Evolutionary conservation across 2,113 vertebrate species (phyloP).

Genomic region (Epinephelus fuscoguttatus): DNA sequence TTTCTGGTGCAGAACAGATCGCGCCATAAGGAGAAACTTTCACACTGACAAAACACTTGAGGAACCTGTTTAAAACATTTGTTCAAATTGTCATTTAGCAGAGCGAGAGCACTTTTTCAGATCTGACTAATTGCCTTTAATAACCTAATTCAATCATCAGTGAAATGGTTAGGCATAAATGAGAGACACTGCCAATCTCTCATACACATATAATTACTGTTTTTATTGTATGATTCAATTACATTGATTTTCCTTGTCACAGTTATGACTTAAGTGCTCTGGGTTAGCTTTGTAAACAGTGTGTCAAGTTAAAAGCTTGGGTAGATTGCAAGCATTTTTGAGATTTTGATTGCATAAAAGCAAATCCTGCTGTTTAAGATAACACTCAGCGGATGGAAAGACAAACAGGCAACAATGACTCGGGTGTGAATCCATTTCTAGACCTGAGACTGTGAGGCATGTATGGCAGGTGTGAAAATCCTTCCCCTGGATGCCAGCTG

Average conservation of each 20-base stretch:
- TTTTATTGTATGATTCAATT: slow-evolving; percentile 38
- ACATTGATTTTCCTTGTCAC: slow-evolving; percentile 2
- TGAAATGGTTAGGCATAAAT: slow-evolving; percentile 28
- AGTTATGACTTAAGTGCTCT: neutral
- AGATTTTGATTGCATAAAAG: neutral
- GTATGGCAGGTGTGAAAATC: slow-evolving; percentile 31
- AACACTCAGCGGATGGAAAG: neutral
- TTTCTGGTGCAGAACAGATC: neutral
- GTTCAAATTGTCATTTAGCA: slow-evolving; percentile 1
- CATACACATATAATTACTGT: slow-evolving; percentile 12
- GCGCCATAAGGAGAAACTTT: neutral
- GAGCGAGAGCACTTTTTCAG: neutral
- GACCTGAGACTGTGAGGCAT: neutral
- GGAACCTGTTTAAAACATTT: neutral
- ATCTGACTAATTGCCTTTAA: slow-evolving; percentile 44
- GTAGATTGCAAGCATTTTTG: neutral
- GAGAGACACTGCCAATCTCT: slow-evolving; percentile 11
- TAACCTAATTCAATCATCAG: slow-evolving; percentile 22
- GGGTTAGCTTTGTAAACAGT: neutral
- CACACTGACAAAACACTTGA: neutral
- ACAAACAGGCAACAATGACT: neutral
- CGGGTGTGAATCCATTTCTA: neutral
- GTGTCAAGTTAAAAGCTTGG: neutral
- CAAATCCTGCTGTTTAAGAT: neutral
- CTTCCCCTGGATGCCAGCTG: slow-evolving; percentile 21